These are phyloP conservation scores for Cancer borealis DNA, from an alignment of 2,888 invertebrate genomes.

Conservation along the genomic window DNA sequence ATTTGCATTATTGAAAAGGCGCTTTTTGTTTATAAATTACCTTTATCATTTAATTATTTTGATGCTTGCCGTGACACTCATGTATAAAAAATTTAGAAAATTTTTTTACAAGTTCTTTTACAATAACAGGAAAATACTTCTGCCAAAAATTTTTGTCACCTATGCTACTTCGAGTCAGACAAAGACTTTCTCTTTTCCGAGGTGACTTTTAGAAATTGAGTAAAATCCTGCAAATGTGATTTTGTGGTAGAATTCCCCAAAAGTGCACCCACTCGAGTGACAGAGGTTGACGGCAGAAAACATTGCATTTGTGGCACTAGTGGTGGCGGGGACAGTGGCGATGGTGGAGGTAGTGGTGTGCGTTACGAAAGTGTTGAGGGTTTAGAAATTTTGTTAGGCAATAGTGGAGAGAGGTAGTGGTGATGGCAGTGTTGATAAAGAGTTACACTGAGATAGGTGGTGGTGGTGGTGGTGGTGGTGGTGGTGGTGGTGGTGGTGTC, in stretches of 20 bases:
- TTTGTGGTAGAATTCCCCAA: not conserved
- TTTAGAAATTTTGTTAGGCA: not conserved
- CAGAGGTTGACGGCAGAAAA: conserved; percentile 20
- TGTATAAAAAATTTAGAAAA: too few relatives aligned
- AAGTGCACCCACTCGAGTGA: conserved; percentile 20
- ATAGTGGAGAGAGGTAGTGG: too few relatives aligned
- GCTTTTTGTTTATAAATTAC: not conserved
- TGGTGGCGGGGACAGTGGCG: not conserved
- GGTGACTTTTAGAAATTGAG: conserved; percentile 10
- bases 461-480: not conserved
- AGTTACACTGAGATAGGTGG: not conserved
- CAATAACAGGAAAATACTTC: not conserved
- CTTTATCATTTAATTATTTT: not conserved
- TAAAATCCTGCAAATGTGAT: conserved; percentile 8
- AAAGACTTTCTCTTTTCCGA: conserved; percentile 11
- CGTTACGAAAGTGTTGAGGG: not conserved
- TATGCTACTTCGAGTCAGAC: conserved; percentile 11
- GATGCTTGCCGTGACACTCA: not conserved
- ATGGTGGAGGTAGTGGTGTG: not conserved
- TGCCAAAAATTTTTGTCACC: not conserved
- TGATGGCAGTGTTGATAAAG: too few relatives aligned
- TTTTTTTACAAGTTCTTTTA: not conserved
- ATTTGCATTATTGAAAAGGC: not conserved
- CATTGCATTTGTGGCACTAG: not conserved
- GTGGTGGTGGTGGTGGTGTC: not conserved